phyloP scores from a whole-genome alignment of 30 jellyfish, hydroid and myxozoan species.

The Aurelia coerulea region DNA sequence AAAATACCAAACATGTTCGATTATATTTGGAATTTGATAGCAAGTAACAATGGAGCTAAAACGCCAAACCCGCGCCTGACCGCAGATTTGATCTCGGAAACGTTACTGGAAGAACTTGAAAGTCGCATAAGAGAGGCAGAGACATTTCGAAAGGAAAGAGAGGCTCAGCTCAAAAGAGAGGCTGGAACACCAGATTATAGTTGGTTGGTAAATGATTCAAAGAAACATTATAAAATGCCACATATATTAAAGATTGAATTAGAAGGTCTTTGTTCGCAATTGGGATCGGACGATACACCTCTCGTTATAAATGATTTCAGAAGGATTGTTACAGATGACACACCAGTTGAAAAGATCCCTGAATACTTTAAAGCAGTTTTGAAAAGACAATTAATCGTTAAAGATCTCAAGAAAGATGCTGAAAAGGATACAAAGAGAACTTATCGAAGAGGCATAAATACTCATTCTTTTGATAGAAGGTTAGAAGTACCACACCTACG shows the following conservation, averaged over 20 bases:
- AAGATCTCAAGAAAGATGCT: slow-evolving; percentile 30
- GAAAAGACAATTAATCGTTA: slow-evolving; percentile 39
- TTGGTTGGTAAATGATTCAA: slow-evolving; percentile 63
- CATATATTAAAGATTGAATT: slow-evolving; percentile 30
- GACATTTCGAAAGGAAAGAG: slow-evolving; percentile 16
- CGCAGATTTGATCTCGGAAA: slow-evolving; percentile 56
- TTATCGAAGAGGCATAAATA: neutral
- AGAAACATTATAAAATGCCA: slow-evolving; percentile 52
- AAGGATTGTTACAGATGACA: slow-evolving; percentile 43
- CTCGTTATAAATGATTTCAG: slow-evolving; percentile 48
- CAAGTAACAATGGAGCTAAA: slow-evolving; percentile 20
- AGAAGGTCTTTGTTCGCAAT: slow-evolving; percentile 54
- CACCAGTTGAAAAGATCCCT: slow-evolving; percentile 46
- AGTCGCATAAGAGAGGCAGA: slow-evolving; percentile 55
- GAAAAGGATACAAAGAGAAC: slow-evolving; percentile 3
- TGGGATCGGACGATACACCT: slow-evolving; percentile 51
- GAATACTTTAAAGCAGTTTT: slow-evolving; percentile 48
- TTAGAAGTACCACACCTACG: slow-evolving; percentile 32
- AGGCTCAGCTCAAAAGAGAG: slow-evolving; percentile 55
- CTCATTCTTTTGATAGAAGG: slow-evolving; percentile 4
- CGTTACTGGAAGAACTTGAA: slow-evolving; percentile 56
- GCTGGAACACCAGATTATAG: slow-evolving; percentile 71
- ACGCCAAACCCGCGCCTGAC: neutral
- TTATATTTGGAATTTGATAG: slow-evolving; percentile 48
- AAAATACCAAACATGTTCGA: slow-evolving; percentile 31